Conservation (phyloP, 2,888 invertebrate genomes). For the Protula sp. region DNA sequence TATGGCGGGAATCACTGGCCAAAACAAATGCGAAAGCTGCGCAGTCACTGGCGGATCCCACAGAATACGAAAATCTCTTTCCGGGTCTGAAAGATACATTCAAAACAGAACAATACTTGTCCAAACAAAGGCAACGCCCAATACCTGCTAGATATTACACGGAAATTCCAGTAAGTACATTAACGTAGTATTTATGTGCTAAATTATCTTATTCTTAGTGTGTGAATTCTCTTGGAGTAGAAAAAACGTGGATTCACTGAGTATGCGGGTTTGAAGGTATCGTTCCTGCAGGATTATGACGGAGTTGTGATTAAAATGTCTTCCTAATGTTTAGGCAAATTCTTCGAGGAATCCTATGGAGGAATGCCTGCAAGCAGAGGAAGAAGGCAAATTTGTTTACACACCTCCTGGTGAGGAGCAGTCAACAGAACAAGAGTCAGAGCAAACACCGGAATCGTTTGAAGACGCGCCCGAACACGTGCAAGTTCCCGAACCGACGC, state of each 20-base stretch:
- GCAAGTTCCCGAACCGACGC: no score
- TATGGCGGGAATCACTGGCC: conserved; percentile 80
- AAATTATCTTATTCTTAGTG: no score
- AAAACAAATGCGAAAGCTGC: conserved; percentile 83
- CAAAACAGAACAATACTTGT: conserved; percentile 65
- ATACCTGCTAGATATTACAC: conserved; percentile 62
- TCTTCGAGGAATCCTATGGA: conserved; percentile 66
- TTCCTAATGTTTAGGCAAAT: conserved; percentile 41
- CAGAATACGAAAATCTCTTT: conserved; percentile 93
- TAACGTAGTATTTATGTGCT: no score
- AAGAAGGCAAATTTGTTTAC: conserved; percentile 57
- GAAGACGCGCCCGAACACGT: no score
- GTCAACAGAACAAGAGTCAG: not conserved
- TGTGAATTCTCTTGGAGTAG: not conserved
- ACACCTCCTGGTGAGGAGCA: conserved; percentile 17
- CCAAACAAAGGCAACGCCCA: conserved; percentile 33
- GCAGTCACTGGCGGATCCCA: conserved; percentile 90
- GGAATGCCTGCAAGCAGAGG: conserved; percentile 66
- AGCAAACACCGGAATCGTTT: not conserved
- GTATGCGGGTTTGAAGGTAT: no score
- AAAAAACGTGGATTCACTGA: no score
- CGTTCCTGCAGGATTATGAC: no score
- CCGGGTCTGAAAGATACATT: conserved; percentile 70
- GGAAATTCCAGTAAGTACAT: conserved; percentile 54
- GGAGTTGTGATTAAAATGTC: no score